Evolutionary conservation across 2,797 vertebrate species (phyloP).

Genomic region (Ctenosaura bakeri): DNA sequence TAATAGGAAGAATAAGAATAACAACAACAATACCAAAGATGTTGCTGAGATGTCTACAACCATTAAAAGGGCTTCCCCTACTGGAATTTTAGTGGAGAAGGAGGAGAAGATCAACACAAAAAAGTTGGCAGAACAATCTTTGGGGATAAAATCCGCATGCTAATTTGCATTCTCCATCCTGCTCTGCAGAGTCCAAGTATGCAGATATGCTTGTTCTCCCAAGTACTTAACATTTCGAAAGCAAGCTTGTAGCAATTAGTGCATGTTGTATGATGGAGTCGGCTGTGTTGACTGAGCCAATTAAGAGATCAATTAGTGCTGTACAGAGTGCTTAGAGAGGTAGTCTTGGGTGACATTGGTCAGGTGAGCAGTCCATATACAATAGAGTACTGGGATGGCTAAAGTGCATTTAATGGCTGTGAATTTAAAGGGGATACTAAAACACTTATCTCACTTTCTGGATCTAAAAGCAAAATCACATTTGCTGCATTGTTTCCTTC

Average conservation of each 20-base stretch:
- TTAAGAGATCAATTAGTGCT: slow-evolving; percentile 84
- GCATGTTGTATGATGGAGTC: slow-evolving; percentile 71
- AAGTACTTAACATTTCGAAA: slow-evolving; percentile 68
- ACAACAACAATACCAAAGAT: neutral
- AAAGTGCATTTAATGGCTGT: slow-evolving; percentile 64
- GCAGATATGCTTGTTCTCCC: slow-evolving; percentile 35
- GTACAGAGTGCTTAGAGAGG: slow-evolving; percentile 69
- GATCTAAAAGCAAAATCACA: slow-evolving; percentile 33
- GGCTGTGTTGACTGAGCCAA: slow-evolving; percentile 81
- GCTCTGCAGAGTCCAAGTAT: neutral
- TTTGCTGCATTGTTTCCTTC: slow-evolving; percentile 26
- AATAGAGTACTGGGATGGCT: slow-evolving; percentile 17
- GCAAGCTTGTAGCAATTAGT: slow-evolving; percentile 82
- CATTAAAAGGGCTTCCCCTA: neutral
- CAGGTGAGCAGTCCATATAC: slow-evolving; percentile 55
- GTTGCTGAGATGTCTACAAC: neutral
- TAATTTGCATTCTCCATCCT: rapidly evolving
- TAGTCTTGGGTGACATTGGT: slow-evolving; percentile 66
- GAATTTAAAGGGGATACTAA: slow-evolving; percentile 49
- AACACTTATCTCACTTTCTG: slow-evolving; percentile 27
- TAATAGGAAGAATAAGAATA: neutral
- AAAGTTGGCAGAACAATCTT: neutral
- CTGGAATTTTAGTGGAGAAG: neutral
- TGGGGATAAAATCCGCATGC: too few species aligned
- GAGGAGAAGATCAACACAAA: neutral